Evolutionary conservation across 2,113 vertebrate species (phyloP).

Genomic region (Cinclus mexicanus): DNA sequence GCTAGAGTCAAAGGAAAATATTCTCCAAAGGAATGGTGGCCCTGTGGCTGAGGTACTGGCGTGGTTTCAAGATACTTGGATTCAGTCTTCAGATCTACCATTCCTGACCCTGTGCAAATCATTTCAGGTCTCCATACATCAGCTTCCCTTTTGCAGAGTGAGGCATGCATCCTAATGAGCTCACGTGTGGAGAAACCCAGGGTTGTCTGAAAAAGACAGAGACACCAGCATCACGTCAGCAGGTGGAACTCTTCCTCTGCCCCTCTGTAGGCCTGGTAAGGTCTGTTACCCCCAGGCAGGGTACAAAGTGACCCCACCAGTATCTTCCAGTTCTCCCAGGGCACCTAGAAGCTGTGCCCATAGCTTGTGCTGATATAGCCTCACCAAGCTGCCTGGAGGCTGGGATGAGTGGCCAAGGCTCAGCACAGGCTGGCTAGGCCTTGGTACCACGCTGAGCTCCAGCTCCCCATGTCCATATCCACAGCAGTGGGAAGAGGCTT

Average conservation of each 20-base stretch:
- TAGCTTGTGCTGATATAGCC: neutral
- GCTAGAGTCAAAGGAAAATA: constrained; percentile 33
- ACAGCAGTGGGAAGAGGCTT: neutral
- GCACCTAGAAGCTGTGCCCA: neutral
- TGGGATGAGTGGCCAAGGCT: fast-evolving
- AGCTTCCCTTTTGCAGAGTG: neutral
- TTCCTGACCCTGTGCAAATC: neutral
- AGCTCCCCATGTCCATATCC: fast-evolving
- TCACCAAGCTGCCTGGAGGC: neutral
- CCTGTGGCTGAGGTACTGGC: neutral
- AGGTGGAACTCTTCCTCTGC: neutral
- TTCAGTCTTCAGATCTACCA: neutral
- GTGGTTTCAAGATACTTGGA: neutral
- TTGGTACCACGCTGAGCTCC: neutral
- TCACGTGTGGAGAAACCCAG: neutral
- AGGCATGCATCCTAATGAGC: neutral
- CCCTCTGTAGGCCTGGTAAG: neutral
- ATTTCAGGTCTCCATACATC: neutral
- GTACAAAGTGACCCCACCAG: neutral
- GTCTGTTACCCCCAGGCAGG: too few relatives aligned
- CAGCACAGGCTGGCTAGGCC: neutral
- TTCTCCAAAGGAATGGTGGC: neutral
- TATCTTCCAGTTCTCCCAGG: neutral
- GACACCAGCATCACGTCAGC: neutral
- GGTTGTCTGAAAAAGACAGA: neutral